A percentile compares a stretch with the other conserved stretches of the same genome.
phyloP scores from a whole-genome alignment of 2,797 vertebrate species.

The Syngnathus rostellatus region DNA sequence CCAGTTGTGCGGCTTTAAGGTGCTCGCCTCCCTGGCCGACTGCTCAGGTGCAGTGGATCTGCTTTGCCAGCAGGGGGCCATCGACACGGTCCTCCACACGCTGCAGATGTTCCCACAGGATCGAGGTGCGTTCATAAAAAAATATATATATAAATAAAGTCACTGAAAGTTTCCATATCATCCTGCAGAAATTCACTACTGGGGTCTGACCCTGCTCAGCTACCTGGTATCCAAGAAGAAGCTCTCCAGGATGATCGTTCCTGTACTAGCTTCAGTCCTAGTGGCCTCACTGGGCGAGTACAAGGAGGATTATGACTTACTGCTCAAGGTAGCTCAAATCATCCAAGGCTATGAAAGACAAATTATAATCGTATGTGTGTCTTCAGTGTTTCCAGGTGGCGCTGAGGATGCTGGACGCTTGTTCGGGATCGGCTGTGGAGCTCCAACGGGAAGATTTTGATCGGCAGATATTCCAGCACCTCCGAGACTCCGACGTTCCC shows the following conservation, averaged over 20 bases:
- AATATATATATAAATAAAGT: neutral
- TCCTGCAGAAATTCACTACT: constrained; percentile 80
- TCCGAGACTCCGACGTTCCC: constrained; percentile 62
- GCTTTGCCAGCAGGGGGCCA: constrained; percentile 81
- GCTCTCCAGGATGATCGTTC: constrained; percentile 75
- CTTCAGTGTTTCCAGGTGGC: constrained; percentile 69
- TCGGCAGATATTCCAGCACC: constrained; percentile 79
- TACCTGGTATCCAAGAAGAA: constrained; percentile 80
- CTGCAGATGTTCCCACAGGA: constrained; percentile 86
- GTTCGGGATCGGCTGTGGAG: constrained; percentile 73
- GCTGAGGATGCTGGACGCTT: constrained; percentile 77
- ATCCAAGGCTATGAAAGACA: neutral
- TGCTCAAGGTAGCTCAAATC: constrained; percentile 67
- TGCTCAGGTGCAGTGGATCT: constrained; percentile 80
- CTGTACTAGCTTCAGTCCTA: constrained; percentile 79
- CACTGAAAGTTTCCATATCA: neutral
- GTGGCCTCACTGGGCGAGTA: constrained; percentile 75
- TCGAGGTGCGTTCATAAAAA: constrained; percentile 65
- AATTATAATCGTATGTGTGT: neutral
- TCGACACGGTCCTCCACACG: constrained; percentile 83
- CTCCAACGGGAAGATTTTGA: constrained; percentile 81
- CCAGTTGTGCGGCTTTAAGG: constrained; percentile 80
- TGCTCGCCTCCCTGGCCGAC: constrained; percentile 75
- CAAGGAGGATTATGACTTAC: constrained; percentile 74
- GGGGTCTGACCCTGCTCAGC: constrained; percentile 79